A percentile compares a stretch with the other conserved stretches of the same genome.
phyloP scores from a whole-genome alignment of 23 tunicate species.

The Botrylloides violaceus region DNA sequence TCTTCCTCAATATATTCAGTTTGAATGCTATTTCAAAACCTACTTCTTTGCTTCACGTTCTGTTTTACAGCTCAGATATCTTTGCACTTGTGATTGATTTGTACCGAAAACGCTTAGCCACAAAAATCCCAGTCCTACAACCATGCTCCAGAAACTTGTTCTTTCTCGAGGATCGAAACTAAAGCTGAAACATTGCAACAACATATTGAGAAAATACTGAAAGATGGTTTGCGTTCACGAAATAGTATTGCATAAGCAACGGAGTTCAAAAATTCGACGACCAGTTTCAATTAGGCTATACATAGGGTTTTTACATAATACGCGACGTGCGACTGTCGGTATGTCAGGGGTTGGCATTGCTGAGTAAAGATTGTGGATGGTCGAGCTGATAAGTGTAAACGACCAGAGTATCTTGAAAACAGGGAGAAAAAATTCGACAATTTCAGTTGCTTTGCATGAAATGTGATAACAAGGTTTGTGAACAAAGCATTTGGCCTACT shows the following conservation, averaged over 20 bases:
- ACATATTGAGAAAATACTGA: no score
- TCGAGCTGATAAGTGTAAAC: neutral
- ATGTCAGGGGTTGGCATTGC: no score
- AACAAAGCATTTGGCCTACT: conserved; percentile 17
- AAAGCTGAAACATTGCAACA: conserved; percentile 34
- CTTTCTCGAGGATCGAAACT: conserved; percentile 67
- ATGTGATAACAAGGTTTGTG: neutral
- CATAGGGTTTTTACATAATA: no score
- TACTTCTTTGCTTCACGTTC: conserved; percentile 73
- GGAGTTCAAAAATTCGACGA: no score
- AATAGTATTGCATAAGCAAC: no score
- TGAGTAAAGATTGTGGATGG: no score
- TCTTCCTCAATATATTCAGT: no score
- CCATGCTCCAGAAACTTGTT: conserved; percentile 67
- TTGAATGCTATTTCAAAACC: no score
- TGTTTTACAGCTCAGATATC: conserved; percentile 72
- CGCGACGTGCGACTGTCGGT: no score
- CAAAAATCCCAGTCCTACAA: conserved; percentile 73
- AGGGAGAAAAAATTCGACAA: neutral
- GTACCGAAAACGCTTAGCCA: conserved; percentile 84
- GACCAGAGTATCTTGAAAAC: neutral
- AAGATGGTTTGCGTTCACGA: no score
- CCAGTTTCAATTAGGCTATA: no score
- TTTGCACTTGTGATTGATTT: conserved; percentile 86
- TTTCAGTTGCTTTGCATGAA: neutral